Percentiles rank a stretch among this genome's conserved stretches.
Evolutionary conservation across 2,797 vertebrate genomes (phyloP).

Genomic region (Artibeus jamaicensis): DNA sequence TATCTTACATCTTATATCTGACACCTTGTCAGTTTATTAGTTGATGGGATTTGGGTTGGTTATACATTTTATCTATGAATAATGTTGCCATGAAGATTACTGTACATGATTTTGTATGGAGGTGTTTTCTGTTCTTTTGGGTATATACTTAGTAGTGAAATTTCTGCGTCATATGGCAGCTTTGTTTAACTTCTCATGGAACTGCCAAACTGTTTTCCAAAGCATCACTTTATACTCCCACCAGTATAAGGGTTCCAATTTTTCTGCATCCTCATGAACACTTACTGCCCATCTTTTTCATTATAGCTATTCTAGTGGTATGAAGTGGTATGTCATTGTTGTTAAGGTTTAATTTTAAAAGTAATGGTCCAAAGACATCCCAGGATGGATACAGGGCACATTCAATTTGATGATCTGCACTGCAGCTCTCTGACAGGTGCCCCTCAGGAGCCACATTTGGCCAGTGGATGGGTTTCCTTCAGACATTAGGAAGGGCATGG

Average conservation of each 20-base stretch:
- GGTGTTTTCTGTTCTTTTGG: background rate
- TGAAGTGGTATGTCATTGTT: background rate
- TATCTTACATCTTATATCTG: background rate
- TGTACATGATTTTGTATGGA: background rate
- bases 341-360: background rate
- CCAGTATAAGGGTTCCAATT: background rate
- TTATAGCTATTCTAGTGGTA: background rate
- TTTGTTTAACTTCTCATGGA: slow-evolving; percentile 1
- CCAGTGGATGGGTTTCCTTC: background rate
- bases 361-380: background rate
- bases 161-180: background rate
- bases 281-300: background rate
- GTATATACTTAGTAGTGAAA: background rate
- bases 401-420: background rate
- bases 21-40: background rate
- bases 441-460: background rate
- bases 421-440: background rate
- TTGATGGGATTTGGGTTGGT: background rate
- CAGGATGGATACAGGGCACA: background rate
- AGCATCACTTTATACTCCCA: background rate
- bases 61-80: background rate
- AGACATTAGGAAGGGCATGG: background rate
- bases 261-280: background rate
- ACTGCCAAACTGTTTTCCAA: background rate
- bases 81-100: background rate